Conservation (phyloP, 2,797 vertebrate genomes). For the Crocodylus rhombifer region DNA sequence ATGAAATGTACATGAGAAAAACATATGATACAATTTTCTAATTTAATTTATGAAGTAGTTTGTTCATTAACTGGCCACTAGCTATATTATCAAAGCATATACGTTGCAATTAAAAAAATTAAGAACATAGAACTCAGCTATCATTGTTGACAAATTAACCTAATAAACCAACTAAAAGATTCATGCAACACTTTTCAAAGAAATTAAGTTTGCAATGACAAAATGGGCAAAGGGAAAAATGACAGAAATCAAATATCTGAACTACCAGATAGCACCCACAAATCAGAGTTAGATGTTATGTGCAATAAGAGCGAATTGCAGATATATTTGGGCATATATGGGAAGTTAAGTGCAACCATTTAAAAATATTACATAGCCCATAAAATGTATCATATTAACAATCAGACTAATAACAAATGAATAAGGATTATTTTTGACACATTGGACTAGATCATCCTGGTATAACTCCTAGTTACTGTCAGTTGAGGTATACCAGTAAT, state of each 20-base stretch:
- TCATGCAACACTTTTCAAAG: neutral
- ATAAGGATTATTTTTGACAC: neutral
- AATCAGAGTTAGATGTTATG: neutral
- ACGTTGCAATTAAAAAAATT: neutral
- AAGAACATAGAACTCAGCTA: neutral
- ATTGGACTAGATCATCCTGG: neutral
- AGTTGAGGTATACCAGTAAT: neutral
- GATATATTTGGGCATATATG: neutral
- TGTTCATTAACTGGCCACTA: neutral
- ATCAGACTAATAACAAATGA: neutral
- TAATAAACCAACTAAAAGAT: neutral
- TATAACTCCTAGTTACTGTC: neutral
- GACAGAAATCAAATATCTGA: neutral
- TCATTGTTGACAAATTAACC: neutral
- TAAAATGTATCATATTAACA: neutral
- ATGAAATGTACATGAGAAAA: neutral
- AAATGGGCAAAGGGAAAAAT: neutral
- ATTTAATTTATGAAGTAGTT: neutral
- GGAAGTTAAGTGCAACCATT: neutral
- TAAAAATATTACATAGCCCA: neutral
- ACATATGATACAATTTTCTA: neutral
- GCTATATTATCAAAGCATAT: neutral
- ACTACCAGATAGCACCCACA: neutral
- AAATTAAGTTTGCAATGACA: neutral
- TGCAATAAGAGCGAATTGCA: neutral